Evolutionary conservation across 2,888 invertebrate genomes (phyloP), one percentile per base, ranked within the genome.

Genomic region (Ormyrus thymus): DNA sequence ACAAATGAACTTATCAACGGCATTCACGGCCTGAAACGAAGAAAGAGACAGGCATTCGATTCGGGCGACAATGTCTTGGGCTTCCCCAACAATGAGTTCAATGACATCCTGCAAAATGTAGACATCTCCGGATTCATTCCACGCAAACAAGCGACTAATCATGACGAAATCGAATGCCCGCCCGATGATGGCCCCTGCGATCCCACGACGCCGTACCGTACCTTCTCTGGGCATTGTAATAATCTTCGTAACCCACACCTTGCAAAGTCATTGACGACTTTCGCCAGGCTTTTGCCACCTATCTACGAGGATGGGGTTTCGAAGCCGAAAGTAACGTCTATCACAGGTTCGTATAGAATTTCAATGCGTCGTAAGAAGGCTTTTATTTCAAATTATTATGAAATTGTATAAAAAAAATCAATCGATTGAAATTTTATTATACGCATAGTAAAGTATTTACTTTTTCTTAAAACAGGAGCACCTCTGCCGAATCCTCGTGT

Each of bases 271-370:
- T 91, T 97, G 85, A 95, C 96, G 0, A 95, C 96, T 0, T 97
- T 97, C 86, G 95, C 96, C 0, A 93, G 97, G 83, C 91, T 97
- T 79, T 87, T 97, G 80, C 96, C 97, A 0, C 95, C 97, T 2
- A 94, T 94, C 76, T 97, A 97, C 89, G 96, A 97, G 90, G 97
- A 97, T 88, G 97, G 96, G 77, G 94, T 97, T 43, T 96, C 96
- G 7, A 93, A 94, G 43, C 97, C 97, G 0, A 92, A 96, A 72
- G 88, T 92, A 2, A 93, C 93, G 45, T 94, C 96, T 0, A 93
- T 95, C 0, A 95, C 95, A 0, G 80, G 80, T 78, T 55, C 15
- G 2, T 61, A 43, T 7, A 6, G 6, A 11, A 46, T 13, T 62
- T 15, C 55, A 68, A 45, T 51, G 45, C 29, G 3, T 46, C 2